phyloP scores from a whole-genome alignment of 2,113 vertebrate species.

The Etheostoma cragini region DNA sequence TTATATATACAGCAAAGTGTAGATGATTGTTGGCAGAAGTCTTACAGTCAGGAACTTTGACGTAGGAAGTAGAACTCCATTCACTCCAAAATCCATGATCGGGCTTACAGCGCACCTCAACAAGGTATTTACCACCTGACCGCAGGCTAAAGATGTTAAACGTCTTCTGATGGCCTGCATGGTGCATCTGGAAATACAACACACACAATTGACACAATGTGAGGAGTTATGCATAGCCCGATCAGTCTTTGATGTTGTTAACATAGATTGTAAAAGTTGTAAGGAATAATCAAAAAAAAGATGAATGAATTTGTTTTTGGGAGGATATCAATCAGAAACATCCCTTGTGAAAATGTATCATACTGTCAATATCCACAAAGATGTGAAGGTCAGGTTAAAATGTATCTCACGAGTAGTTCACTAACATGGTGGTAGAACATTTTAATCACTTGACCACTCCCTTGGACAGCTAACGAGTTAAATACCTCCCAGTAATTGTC shows the following conservation, averaged over 20 bases:
- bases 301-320: neutral
- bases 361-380: no score
- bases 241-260: neutral
- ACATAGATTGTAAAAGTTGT: neutral
- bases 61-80: conserved; percentile 78
- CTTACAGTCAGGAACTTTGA: conserved; percentile 84
- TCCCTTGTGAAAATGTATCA: no score
- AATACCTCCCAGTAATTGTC: conserved; percentile 90
- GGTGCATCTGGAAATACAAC: conserved; percentile 82
- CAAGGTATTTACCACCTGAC: conserved; percentile 87
- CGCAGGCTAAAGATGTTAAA: conserved; percentile 89
- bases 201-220: conserved; percentile 4
- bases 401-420: neutral
- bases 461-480: neutral
- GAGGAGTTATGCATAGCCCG: neutral
- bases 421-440: neutral
- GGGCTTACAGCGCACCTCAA: conserved; percentile 92
- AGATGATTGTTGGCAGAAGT: neutral
- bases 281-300: neutral
- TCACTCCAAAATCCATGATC: conserved; percentile 88
- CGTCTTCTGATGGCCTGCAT: conserved; percentile 89
- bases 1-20: neutral
- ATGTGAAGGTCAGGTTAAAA: neutral
- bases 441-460: neutral
- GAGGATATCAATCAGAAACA: neutral